These are phyloP conservation scores for Caloenas nicobarica DNA, from an alignment of 2,113 vertebrate genomes.

Conservation along the genomic window DNA sequence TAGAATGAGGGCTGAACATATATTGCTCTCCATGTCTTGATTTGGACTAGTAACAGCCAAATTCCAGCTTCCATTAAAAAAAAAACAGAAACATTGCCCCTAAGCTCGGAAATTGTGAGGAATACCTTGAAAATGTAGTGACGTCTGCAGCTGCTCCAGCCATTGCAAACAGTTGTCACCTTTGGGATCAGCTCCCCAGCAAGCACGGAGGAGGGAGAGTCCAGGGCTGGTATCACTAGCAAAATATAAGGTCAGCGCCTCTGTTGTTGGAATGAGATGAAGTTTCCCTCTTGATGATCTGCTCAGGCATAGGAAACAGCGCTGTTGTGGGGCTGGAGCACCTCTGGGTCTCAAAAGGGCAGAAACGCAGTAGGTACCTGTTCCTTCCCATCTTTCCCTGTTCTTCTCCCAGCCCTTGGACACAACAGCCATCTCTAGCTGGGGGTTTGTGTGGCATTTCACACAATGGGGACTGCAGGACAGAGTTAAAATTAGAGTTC, in stretches of 20 bases:
- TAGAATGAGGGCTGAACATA: neutral
- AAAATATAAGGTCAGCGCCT: neutral
- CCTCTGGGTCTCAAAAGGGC: neutral
- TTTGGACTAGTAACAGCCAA: neutral
- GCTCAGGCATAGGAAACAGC: neutral
- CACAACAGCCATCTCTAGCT: neutral
- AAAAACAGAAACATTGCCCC: neutral
- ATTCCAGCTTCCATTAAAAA: neutral
- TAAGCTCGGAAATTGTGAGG: neutral
- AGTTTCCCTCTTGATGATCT: neutral
- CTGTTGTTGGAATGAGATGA: neutral
- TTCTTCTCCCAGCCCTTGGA: neutral
- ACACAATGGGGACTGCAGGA: neutral
- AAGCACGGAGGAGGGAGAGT: neutral
- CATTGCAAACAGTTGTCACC: neutral
- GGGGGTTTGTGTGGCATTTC: neutral
- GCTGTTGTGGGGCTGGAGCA: neutral
- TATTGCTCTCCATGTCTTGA: neutral
- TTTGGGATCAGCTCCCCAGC: rapidly evolving
- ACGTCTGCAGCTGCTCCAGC: neutral
- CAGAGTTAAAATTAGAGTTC: neutral
- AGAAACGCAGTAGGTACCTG: neutral
- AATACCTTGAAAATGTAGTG: neutral
- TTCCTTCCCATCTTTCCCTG: neutral
- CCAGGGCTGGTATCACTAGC: neutral